These are phyloP conservation scores for Sphaeridia pumilis DNA, from an alignment of 2,888 invertebrate species.

Conservation along the genomic window DNA sequence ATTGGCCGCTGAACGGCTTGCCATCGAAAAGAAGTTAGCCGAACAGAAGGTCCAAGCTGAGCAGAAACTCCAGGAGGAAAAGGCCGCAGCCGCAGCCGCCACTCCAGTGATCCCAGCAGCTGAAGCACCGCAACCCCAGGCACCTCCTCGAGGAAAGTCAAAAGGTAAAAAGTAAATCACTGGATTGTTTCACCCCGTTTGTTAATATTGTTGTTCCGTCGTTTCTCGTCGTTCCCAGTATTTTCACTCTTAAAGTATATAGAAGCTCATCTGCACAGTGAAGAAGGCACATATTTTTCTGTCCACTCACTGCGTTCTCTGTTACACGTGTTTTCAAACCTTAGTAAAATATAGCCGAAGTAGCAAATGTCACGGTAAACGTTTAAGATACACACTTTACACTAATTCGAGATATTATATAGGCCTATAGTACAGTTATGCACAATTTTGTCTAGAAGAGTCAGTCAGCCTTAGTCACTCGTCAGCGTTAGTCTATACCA, in stretches of 20 bases:
- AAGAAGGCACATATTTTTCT: too few species aligned
- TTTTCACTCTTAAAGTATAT: neutral
- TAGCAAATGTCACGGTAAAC: too few species aligned
- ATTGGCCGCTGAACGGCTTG: slow-evolving; percentile 25
- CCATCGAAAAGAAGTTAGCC: slow-evolving; percentile 32
- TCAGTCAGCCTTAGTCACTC: too few species aligned
- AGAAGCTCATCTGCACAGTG: too few species aligned
- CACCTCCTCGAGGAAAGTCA: slow-evolving; percentile 36
- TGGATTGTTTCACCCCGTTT: neutral
- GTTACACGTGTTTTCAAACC: too few species aligned
- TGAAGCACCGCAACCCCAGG: slow-evolving; percentile 40
- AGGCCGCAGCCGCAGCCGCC: slow-evolving; percentile 27
- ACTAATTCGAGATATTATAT: too few species aligned
- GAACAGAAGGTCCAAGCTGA: slow-evolving; percentile 33
- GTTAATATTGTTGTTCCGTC: neutral
- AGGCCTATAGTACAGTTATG: too few species aligned
- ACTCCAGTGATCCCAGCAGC: slow-evolving; percentile 23
- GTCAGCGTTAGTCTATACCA: too few species aligned
- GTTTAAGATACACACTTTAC: too few species aligned
- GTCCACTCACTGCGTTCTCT: too few species aligned
- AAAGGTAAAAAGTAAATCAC: slow-evolving; percentile 28
- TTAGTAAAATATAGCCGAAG: too few species aligned
- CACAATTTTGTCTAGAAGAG: too few species aligned
- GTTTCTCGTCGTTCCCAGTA: neutral
- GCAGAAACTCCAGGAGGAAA: slow-evolving; percentile 31